Conservation (phyloP, 2,888 invertebrate genomes). For the Ennomos fuscantarius region DNA sequence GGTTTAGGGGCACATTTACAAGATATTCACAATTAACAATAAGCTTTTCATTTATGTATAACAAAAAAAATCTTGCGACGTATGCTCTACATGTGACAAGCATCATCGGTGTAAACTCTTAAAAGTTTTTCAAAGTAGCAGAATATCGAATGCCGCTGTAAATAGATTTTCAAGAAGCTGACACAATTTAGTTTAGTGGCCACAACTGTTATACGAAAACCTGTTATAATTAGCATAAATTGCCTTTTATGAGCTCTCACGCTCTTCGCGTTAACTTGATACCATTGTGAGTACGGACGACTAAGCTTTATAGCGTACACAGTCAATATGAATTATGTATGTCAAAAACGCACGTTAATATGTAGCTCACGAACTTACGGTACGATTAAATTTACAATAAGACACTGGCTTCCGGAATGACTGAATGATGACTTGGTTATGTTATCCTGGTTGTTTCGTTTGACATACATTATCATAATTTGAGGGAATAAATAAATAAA, state of each 20-base stretch:
- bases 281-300: conserved; percentile 21
- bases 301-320: conserved; percentile 21
- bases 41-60: no score
- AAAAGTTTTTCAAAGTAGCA: no score
- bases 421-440: conserved; percentile 3
- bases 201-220: conserved; percentile 23
- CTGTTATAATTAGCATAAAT: conserved; percentile 30
- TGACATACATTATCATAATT: conserved; percentile 16
- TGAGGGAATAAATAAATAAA: neutral
- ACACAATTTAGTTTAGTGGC: conserved; percentile 12
- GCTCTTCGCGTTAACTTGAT: conserved; percentile 28
- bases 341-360: conserved; percentile 23
- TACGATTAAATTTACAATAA: conserved; percentile 20
- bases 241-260: conserved; percentile 30
- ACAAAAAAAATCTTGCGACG: no score
- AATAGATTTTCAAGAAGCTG: conserved; percentile 17
- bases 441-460: conserved; percentile 2
- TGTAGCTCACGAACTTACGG: conserved; percentile 24
- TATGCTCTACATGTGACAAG: no score
- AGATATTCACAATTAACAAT: no score
- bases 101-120: no score
- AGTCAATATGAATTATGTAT: conserved; percentile 27
- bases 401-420: conserved; percentile 16
- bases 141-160: neutral
- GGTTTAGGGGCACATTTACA: no score